Base-by-base conservation (phyloP, 2,797 vertebrate species). In the Oreortyx pictus region DNA sequence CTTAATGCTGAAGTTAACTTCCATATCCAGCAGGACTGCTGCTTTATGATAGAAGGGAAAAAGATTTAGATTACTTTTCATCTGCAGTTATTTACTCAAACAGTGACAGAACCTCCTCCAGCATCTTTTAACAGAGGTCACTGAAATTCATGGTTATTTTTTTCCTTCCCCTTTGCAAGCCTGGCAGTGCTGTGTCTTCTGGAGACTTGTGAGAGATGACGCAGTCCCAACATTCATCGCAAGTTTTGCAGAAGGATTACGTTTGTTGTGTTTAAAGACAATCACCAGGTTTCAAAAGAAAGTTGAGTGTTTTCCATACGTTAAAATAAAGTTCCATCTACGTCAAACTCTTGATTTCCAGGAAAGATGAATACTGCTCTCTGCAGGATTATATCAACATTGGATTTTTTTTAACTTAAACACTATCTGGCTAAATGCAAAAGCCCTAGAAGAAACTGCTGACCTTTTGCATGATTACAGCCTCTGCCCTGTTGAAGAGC, bases 301-400 rank as follows among this genome's bases (percentile, higher is more conserved):
- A 49, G n/a, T 33, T 31, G 39, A 43, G 11, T 70, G 15, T 91
- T 92, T 91, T 89, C 92, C 81, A 88, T 84, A 93, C 87, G 88
- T 96, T 92, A 75, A 70, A 86, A 73, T 65, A 54, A 92, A 88
- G 47, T 50, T 89, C n/a, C 39, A 82, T 96, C 91, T 97, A 87
- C 97, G 97, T 98, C 97, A 98, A 79, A 95, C 56, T 77, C 86
- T 86, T 88, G 37, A 84, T 91, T 96, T 97, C 94, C 96, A 92
- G 93, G 93, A 90, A 97, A 95, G 92, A 95, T 49, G 94, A 93
- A 90, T 67, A 86, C 31, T 37, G 29, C 41, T 24, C 60, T 80
- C 60, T 71, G 46, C 60, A 86, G 88, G 84, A 95, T 97, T 95
- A 47, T 94, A 91, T 97, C 97, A 97, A 97, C 97, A 97, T 19